A percentile compares a stretch with the other conserved stretches of the same genome.
phyloP scores from a whole-genome alignment of 1,140 invertebrate species.

The Euwallacea fornicatus region DNA sequence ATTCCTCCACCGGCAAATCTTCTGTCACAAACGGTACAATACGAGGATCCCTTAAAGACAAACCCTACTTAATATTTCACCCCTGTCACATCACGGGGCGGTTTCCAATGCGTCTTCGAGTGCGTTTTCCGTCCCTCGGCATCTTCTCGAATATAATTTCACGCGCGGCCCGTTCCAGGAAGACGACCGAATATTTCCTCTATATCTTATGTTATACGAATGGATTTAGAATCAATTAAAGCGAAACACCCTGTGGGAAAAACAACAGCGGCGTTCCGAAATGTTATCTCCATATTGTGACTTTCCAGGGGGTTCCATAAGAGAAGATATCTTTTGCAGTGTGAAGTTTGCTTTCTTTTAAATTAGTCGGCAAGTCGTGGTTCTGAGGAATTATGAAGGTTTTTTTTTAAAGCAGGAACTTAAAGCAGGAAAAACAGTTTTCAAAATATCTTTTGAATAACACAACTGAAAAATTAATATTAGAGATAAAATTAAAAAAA shows the following conservation, averaged over 20 bases:
- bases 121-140: conserved; percentile 15
- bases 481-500: no score
- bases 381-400: no score
- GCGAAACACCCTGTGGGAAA: conserved; percentile 19
- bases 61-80: conserved; percentile 16
- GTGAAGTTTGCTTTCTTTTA: no score
- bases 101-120: conserved; percentile 12
- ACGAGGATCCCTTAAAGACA: background rate
- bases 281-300: no score
- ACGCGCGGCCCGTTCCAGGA: conserved; percentile 19
- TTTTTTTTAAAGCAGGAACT: no score
- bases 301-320: no score
- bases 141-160: conserved; percentile 26
- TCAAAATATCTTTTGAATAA: no score
- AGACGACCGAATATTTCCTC: conserved; percentile 16
- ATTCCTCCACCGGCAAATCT: background rate
- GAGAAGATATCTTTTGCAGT: no score
- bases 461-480: no score
- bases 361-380: no score
- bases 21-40: background rate
- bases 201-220: conserved; percentile 16
- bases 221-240: conserved; percentile 22
- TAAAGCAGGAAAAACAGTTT: no score
- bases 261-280: no score
- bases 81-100: background rate